Conservation (phyloP, 2,113 vertebrate species). For the Coturnix japonica region DNA sequence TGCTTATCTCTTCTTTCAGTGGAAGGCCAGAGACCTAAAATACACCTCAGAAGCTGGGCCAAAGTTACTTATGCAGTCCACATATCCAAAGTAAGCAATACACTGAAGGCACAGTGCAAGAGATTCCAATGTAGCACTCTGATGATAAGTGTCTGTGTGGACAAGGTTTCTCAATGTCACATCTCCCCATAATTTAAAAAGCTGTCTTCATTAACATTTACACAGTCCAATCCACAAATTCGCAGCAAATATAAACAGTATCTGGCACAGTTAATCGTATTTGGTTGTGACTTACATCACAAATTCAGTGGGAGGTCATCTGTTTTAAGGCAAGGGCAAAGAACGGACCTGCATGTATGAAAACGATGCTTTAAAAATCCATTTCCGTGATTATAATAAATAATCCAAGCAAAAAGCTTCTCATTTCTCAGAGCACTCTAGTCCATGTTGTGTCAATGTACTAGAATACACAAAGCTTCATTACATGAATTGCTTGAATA, state of each 20-base stretch:
- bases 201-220: not conserved
- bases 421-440: constrained; percentile 17
- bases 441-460: not conserved
- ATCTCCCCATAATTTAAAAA: not conserved
- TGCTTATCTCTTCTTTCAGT: not conserved
- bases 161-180: not conserved
- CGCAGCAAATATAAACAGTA: not conserved
- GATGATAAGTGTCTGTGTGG: not conserved
- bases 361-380: constrained; percentile 7
- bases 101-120: not conserved
- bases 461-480: not conserved
- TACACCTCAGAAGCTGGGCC: not conserved
- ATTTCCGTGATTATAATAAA: constrained; percentile 24
- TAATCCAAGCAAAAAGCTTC: constrained; percentile 42
- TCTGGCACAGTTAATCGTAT: not conserved
- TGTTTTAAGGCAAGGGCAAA: not conserved
- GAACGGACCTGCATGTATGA: not conserved
- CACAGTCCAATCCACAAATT: not conserved
- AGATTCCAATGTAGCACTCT: not conserved
- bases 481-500: not conserved
- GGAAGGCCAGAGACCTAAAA: not conserved
- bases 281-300: not conserved
- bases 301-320: not conserved
- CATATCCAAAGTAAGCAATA: not conserved
- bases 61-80: not conserved